Base-by-base conservation (phyloP, 1,140 invertebrate genomes). In the Dreissena rostriformis region DNA sequence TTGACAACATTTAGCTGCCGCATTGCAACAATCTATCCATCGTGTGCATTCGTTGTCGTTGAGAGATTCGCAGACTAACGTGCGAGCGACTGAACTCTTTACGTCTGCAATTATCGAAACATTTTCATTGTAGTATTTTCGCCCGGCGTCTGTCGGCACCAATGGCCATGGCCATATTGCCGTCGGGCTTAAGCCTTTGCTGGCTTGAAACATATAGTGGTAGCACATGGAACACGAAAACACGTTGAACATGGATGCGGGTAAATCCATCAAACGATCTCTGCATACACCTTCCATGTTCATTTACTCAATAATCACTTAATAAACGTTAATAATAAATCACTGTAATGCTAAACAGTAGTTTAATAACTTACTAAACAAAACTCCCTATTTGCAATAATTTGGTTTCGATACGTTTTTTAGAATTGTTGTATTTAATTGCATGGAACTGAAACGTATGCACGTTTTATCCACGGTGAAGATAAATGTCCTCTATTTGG, bases 201-300 rank as follows among this genome's bases (percentile, higher is more conserved):
- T 67, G 22, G 51, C 28, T 61, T 55, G 66, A 63, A 86, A 86
- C n/a, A 86, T 26, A 29, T 86, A 86, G 17, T 67, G 70, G 70
- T 86, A 86, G 49, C 86, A 86, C 86, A 86, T 86, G 0, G 86
- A 84, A 75, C 86, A 86, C 19, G 86, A 53, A 28, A 83, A 84
- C 61, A 86, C 70, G 24, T 84, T 79, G 65, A 84, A 86, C 0
- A 76, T 55, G 1, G 28, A 10, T 12, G 72, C 71, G 4, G 76
- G 81, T 51, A 86, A 63, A 1, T 66, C 51, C 15, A 68, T 39
- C 22, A 49, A 66, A 17, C 81, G 29, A 63, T 86, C 86, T 5
- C 86, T 49, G 61, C 86, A 86, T 19, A 80, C 12, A 22, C 26
- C 82, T 17, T 74, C 57, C 39, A 39, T 39, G 39, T 39, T 39